phyloP scores from a whole-genome alignment of 2,797 vertebrate species.

The Coreius guichenoti region DNA sequence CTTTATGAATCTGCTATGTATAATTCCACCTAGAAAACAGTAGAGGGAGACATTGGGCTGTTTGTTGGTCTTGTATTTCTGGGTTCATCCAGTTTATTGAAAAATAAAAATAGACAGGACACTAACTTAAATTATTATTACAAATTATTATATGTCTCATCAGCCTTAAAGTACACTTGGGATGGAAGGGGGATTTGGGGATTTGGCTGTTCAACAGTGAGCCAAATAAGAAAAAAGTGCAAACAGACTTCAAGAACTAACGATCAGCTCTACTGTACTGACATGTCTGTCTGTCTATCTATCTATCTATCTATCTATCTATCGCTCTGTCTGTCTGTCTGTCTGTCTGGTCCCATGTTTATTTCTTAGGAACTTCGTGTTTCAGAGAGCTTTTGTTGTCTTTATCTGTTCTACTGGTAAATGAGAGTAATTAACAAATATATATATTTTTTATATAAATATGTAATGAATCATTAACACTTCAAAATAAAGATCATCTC shows the following conservation, averaged over 20 bases:
- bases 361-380: too few relatives aligned
- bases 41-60: conserved; percentile 31
- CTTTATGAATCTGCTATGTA: neutral
- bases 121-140: too few relatives aligned
- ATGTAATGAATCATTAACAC: too few relatives aligned
- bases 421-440: too few relatives aligned
- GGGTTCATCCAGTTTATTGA: conserved; percentile 43
- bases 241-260: neutral
- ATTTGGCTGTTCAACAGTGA: neutral
- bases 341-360: neutral
- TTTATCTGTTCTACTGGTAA: too few relatives aligned
- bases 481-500: neutral
- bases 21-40: conserved; percentile 1
- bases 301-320: neutral
- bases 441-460: too few relatives aligned
- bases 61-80: neutral
- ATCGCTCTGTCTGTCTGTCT: neutral
- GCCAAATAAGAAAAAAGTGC: neutral
- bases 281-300: neutral
- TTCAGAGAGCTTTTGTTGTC: too few relatives aligned
- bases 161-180: neutral
- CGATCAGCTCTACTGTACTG: neutral
- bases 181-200: neutral
- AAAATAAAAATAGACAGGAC: conserved; percentile 21
- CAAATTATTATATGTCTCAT: conserved; percentile 21